Conservation (phyloP, 2,888 invertebrate genomes). For the Tuta absoluta region DNA sequence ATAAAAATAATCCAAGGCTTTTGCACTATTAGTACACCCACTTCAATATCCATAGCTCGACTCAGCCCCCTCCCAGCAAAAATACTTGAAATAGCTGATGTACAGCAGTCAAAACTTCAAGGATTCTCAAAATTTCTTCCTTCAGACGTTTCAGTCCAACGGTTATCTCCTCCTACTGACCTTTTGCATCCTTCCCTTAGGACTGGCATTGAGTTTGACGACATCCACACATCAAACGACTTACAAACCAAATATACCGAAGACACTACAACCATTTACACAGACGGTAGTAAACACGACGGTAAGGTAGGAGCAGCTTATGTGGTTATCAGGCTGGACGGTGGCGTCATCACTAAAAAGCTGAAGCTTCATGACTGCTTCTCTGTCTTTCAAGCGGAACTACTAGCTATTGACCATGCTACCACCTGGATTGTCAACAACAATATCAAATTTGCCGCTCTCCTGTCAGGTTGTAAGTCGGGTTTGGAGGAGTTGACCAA, state of each 20-base stretch:
- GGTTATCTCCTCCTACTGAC: background rate
- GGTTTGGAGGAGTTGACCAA: background rate
- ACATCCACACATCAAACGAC: background rate
- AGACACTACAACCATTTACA: background rate
- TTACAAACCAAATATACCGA: background rate
- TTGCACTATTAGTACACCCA: background rate
- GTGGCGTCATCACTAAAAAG: too few relatives aligned
- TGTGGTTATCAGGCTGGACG: too few relatives aligned
- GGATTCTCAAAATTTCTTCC: background rate
- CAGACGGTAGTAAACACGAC: constrained; percentile 9
- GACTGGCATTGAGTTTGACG: background rate
- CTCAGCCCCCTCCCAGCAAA: background rate
- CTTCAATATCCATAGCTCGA: background rate
- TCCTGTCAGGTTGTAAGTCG: background rate
- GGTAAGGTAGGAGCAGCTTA: too few relatives aligned
- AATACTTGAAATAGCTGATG: background rate
- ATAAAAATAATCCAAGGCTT: too few relatives aligned
- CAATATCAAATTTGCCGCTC: too few relatives aligned
- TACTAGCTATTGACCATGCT: too few relatives aligned
- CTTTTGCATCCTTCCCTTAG: background rate
- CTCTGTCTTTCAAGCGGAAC: too few relatives aligned
- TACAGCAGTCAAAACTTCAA: background rate
- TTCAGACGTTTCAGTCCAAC: background rate
- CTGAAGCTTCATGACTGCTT: too few relatives aligned
- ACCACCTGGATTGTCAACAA: too few relatives aligned